phyloP scores from a whole-genome alignment of 2,113 vertebrate species.

The Hipposideros armiger region DNA sequence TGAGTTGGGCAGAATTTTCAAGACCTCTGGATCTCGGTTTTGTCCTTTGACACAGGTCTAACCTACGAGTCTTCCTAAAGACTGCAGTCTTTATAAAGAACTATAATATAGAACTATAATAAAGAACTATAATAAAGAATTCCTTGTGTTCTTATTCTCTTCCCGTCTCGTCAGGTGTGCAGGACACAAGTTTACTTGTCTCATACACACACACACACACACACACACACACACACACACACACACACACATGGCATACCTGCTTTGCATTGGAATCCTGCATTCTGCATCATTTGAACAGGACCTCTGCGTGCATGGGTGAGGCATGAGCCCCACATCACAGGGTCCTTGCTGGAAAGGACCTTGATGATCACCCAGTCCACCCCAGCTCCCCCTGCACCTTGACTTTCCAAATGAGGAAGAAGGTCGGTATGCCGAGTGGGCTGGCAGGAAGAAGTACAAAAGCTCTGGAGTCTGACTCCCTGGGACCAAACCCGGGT shows the following conservation, averaged over 20 bases:
- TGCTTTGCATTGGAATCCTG: neutral
- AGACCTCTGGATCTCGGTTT: neutral
- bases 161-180: neutral
- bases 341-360: neutral
- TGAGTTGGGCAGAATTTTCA: neutral
- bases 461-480: neutral
- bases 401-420: neutral
- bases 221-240: neutral
- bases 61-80: neutral
- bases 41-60: neutral
- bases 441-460: neutral
- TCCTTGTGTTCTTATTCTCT: neutral
- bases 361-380: accelerated
- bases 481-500: neutral
- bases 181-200: neutral
- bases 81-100: neutral
- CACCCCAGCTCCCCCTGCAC: neutral
- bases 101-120: too few species aligned
- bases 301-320: too few species aligned
- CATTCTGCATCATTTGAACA: neutral
- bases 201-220: neutral
- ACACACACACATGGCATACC: too few species aligned
- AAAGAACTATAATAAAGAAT: too few species aligned
- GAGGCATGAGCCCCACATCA: neutral
- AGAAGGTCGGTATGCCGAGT: neutral